Evolutionary conservation across 30 jellyfish, hydroid and myxozoan genomes (phyloP), one percentile per base, ranked within the genome.

Genomic region (Catostylus mosaicus): DNA sequence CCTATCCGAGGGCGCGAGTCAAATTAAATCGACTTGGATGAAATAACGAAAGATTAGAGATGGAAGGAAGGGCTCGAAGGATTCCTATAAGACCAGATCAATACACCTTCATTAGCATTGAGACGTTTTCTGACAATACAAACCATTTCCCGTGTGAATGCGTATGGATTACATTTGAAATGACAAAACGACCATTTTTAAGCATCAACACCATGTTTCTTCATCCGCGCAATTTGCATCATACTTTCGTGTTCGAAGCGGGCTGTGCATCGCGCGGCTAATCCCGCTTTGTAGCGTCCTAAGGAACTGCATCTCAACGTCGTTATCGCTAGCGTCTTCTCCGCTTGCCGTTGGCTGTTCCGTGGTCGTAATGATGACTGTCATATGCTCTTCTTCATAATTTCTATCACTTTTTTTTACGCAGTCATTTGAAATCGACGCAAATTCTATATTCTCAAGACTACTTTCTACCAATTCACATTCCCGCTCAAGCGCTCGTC

Each of bases 171-270:
- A n/a, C n/a, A n/a, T n/a, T n/a, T n/a, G n/a, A n/a, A n/a, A n/a
- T n/a, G n/a, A n/a, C n/a, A n/a, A n/a, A n/a, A n/a, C n/a, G n/a
- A n/a, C n/a, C n/a, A n/a, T n/a, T n/a, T n/a, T n/a, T n/a, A n/a
- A n/a, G n/a, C 60, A 40, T 61, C 59, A 95, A 51, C 99, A 95
- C 99, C 99, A 95, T 12, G 99, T 95, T 66, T 95, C 97, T 20
- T 84, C 99, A 23, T 95, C 99, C 46, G 68, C 64, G 30, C 86
- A 90, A 37, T 85, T 73, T 27, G 87, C 52, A 52, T 80, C 88
- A 75, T 68, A 84, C 31, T 90, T 67, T 60, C 96, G 80, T 11
- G 90, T 92, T 43, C 78, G 51, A 34, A 47, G 54, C 19, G 88
- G 93, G n/a, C 66, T 48, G 8, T 72, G 85, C 5, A 73, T 82